These are phyloP conservation scores for Oryzias sinensis DNA, from an alignment of 2,797 vertebrate genomes.

Conservation along the genomic window DNA sequence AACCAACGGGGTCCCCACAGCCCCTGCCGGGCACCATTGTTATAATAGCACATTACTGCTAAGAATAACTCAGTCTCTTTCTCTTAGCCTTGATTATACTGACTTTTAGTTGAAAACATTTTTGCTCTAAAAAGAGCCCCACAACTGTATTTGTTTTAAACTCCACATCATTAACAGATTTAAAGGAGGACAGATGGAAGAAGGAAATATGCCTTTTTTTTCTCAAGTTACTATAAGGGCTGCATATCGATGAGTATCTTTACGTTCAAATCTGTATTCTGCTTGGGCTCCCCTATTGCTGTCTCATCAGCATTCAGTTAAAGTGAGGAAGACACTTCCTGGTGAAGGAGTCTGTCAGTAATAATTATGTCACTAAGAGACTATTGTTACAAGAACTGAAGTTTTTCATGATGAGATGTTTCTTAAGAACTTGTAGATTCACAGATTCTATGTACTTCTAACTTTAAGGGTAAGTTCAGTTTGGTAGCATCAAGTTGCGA, in stretches of 20 bases:
- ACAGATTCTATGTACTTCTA: background rate
- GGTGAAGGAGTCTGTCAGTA: constrained; percentile 56
- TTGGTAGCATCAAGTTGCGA: no score
- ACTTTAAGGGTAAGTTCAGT: background rate
- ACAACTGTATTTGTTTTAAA: constrained; percentile 48
- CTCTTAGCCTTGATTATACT: no score
- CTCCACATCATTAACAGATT: constrained; percentile 63
- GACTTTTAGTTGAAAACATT: no score
- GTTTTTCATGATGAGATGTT: constrained; percentile 23
- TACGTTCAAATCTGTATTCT: constrained; percentile 59
- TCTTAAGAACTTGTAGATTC: constrained; percentile 9
- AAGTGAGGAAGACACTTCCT: constrained; percentile 60
- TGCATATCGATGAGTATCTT: constrained; percentile 65
- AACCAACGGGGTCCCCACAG: no score
- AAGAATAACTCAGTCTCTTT: no score
- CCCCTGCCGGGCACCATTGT: no score
- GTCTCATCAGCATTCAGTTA: constrained; percentile 66
- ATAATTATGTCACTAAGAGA: constrained; percentile 54
- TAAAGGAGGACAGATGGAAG: constrained; percentile 15
- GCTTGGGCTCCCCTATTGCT: constrained; percentile 46
- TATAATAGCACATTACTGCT: no score
- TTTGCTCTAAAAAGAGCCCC: no score
- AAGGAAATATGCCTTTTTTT: constrained; percentile 60
- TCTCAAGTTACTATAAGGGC: constrained; percentile 56
- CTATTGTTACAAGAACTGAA: constrained; percentile 28